Evolutionary conservation across 2,797 vertebrate species (phyloP), one percentile per base, ranked within the genome.

Genomic region (Carapus acus): DNA sequence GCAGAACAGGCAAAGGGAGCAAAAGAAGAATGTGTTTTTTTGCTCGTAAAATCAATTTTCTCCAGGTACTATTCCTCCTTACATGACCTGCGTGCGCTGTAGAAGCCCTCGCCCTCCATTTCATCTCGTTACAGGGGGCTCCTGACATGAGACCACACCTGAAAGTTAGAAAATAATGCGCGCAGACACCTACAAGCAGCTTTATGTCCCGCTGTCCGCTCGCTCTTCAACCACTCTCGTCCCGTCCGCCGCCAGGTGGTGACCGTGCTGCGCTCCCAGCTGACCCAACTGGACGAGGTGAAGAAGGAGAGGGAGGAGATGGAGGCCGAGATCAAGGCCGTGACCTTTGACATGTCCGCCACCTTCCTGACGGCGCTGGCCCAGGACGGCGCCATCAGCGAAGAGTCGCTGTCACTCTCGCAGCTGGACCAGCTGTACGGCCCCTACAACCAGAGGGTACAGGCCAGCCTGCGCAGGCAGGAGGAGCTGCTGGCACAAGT

Each of bases 341-440:
- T 93, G 41, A 94, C 92, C 68, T 98, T 96, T 76, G 96, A 99
- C 79, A 95, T 99, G 95, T 91, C 90, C 0, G 73, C 83, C 65
- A 84, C 87, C 81, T 99, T 99, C 85, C 84, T 99, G 76, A 88
- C 83, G 1, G 93, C 96, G 1, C 86, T 99, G 44, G 90, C 88
- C 0, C 92, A 97, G 72, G 94, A 97, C 45, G 93, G 93, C 15
- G 88, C 91, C 73, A 88, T 99, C 79, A 94, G 89, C 14, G 96
- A 99, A 73, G 96, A 98, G 81, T 88, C 86, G 45, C 82, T 98
- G 64, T 97, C 95, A 6, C 78, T 89, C 19, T 62, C 86, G 0
- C 93, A 98, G 70, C 81, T 99, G 40, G 93, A 98, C 74, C 85
- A 88, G 53, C 64, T 91, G 80, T 99, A 98, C 63, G 89, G 92